Evolutionary conservation across 2,888 invertebrate genomes (phyloP).

Genomic region (Tetranychus piercei): DNA sequence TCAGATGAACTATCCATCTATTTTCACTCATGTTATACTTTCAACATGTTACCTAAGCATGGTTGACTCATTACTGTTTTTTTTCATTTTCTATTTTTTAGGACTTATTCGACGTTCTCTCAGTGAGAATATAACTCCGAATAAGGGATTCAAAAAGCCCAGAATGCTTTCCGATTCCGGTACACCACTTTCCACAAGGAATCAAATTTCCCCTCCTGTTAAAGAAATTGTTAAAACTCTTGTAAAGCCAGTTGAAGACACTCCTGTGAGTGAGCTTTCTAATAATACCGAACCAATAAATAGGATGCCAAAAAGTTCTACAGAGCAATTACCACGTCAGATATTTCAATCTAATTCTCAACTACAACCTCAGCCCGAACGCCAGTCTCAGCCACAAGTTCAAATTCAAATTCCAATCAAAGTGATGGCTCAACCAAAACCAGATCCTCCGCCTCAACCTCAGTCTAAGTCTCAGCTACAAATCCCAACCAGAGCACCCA

Average conservation of each 20-base stretch:
- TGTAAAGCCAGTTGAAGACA: not conserved
- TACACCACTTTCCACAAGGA: not conserved
- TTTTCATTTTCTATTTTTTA: not conserved
- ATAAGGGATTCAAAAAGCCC: not conserved
- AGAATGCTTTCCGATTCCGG: not conserved
- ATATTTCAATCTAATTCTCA: too few relatives aligned
- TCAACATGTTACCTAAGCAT: not conserved
- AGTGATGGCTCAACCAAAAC: too few relatives aligned
- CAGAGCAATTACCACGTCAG: not conserved
- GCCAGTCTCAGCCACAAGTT: too few relatives aligned
- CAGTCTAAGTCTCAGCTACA: too few relatives aligned
- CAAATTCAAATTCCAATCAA: too few relatives aligned
- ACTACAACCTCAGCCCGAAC: too few relatives aligned
- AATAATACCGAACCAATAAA: not conserved
- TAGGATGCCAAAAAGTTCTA: not conserved
- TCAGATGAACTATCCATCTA: not conserved
- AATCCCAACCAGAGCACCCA: too few relatives aligned
- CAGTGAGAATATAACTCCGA: not conserved
- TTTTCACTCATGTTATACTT: not conserved
- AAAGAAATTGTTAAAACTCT: not conserved
- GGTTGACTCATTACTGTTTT: not conserved
- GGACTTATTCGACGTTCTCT: not conserved
- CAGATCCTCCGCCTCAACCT: too few relatives aligned
- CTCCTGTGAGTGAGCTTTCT: not conserved
- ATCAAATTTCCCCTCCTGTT: not conserved